Conservation (phyloP, 2,888 invertebrate genomes). For the Scaptomyza cyrtandrae region DNA sequence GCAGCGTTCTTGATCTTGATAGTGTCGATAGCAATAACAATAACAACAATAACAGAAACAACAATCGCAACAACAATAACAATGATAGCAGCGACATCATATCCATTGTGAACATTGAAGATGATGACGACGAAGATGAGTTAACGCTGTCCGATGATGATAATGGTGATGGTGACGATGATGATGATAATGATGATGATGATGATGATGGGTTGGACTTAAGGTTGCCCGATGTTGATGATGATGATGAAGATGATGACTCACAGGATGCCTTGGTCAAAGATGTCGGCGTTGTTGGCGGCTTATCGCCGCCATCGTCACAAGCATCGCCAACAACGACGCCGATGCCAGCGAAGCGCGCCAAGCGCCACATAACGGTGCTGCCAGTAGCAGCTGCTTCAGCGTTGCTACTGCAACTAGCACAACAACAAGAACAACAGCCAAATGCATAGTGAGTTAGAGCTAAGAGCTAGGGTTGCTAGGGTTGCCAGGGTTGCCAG, state of each 20-base stretch:
- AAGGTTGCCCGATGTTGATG: neutral
- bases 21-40: conserved; percentile 35
- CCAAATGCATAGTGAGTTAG: conserved; percentile 25
- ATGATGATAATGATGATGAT: conserved; percentile 17
- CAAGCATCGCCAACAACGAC: conserved; percentile 19
- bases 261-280: conserved; percentile 71
- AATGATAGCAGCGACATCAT: conserved; percentile 43
- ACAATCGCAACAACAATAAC: conserved; percentile 11
- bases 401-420: conserved; percentile 50
- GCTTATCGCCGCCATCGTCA: conserved; percentile 42
- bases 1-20: neutral
- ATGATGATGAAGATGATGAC: conserved; percentile 23
- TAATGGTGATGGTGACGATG: too few relatives aligned
- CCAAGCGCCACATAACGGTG: conserved; percentile 57
- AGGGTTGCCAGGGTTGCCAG: neutral
- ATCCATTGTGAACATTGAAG: conserved; percentile 69
- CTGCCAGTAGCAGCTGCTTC: conserved; percentile 55
- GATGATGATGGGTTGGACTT: neutral
- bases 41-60: conserved; percentile 4
- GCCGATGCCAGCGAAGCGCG: conserved; percentile 50
- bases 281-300: conserved; percentile 68
- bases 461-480: conserved; percentile 33
- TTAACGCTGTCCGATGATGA: conserved; percentile 8
- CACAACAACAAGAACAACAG: conserved; percentile 35
- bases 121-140: conserved; percentile 43